Conservation (phyloP, 1,140 invertebrate species). For the Bilobella aurantiaca region DNA sequence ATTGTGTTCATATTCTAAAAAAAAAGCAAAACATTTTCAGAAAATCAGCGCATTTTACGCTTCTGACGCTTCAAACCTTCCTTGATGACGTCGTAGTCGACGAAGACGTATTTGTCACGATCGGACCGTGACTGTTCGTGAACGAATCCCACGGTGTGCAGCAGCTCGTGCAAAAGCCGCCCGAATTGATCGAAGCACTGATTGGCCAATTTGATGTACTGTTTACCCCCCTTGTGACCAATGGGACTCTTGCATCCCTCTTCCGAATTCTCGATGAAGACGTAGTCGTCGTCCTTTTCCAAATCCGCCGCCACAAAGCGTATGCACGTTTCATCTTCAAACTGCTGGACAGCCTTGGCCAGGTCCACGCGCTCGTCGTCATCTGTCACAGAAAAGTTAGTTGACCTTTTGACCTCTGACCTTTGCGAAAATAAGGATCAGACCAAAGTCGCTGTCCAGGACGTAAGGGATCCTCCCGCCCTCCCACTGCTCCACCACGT, state of each 20-base stretch:
- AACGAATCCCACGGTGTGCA: constrained; percentile 8
- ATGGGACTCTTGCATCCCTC: constrained; percentile 9
- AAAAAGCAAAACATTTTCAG: background rate
- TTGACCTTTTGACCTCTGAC: background rate
- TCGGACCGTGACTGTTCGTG: constrained; percentile 11
- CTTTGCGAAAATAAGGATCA: background rate
- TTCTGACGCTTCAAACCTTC: constrained; percentile 3
- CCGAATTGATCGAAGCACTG: constrained; percentile 12
- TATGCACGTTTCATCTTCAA: constrained; percentile 12
- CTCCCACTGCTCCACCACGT: constrained; percentile 3
- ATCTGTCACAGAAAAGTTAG: background rate
- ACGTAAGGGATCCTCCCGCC: constrained; percentile 7
- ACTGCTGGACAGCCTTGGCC: constrained; percentile 9
- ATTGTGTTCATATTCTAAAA: constrained; percentile 11
- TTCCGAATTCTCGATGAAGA: constrained; percentile 8
- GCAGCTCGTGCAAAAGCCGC: constrained; percentile 5
- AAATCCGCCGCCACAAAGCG: constrained; percentile 2
- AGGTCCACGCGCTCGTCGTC: constrained; percentile 8
- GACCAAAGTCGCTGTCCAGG: constrained; percentile 5
- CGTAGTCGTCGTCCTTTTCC: constrained; percentile 13
- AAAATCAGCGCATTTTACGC: background rate
- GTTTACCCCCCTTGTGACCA: constrained; percentile 9
- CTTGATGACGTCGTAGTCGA: constrained; percentile 11
- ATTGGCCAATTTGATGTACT: background rate
- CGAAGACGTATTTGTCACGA: constrained; percentile 10